These are phyloP conservation scores for Euborellia annulipes DNA, from an alignment of 1,140 invertebrate species.

Conservation along the genomic window DNA sequence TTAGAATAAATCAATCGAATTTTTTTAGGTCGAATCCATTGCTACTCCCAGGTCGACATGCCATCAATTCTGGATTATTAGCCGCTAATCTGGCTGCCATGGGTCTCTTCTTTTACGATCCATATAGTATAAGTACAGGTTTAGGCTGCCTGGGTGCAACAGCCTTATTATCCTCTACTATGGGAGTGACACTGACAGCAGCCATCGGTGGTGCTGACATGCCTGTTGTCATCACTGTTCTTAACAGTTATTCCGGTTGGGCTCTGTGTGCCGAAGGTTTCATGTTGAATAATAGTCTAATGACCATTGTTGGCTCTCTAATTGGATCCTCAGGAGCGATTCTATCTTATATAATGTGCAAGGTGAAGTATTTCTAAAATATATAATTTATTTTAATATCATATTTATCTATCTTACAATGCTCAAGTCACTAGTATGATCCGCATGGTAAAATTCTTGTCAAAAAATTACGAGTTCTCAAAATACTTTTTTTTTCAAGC, in stretches of 20 bases:
- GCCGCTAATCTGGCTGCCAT: constrained; percentile 52
- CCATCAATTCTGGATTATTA: constrained; percentile 51
- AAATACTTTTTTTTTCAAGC: too few species aligned
- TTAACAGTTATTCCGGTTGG: constrained; percentile 75
- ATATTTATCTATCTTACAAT: too few species aligned
- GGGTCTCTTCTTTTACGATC: constrained; percentile 47
- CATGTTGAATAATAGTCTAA: constrained; percentile 83
- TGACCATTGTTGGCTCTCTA: constrained; percentile 81
- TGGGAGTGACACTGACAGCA: constrained; percentile 76
- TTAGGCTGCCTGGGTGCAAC: constrained; percentile 52
- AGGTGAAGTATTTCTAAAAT: constrained; percentile 39
- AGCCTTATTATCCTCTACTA: constrained; percentile 49
- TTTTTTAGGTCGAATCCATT: constrained; percentile 50
- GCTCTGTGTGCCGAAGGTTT: constrained; percentile 81
- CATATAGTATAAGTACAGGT: constrained; percentile 38
- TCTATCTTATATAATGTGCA: constrained; percentile 90
- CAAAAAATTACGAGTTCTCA: too few species aligned
- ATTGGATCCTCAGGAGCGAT: constrained; percentile 86
- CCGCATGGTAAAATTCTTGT: too few species aligned
- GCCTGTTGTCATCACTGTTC: constrained; percentile 84
- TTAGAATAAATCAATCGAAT: too few species aligned
- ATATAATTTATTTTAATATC: too few species aligned
- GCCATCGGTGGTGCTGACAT: constrained; percentile 87
- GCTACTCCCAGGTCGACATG: constrained; percentile 66
- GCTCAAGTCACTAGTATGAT: too few species aligned